Conservation (phyloP, 2,797 vertebrate genomes). For the Natrix natrix region DNA sequence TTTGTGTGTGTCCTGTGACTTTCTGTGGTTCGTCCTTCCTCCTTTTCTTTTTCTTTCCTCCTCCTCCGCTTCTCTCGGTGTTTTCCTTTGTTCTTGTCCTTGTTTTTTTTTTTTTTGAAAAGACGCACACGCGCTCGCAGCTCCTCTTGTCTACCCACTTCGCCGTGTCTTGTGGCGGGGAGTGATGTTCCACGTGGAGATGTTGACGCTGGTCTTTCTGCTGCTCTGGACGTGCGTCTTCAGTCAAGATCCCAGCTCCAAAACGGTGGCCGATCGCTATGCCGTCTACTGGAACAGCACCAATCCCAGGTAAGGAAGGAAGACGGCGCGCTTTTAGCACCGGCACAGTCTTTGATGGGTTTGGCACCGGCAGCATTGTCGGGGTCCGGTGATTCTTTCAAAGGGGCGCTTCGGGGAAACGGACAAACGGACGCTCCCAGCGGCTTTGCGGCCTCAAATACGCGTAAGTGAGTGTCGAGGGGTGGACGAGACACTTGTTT, state of each 20-base stretch:
- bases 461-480: not conserved
- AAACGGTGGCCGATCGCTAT: conserved; percentile 96
- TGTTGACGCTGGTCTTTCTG: conserved; percentile 89
- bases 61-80: conserved; percentile 25
- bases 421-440: not conserved
- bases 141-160: conserved; percentile 10
- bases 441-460: not conserved
- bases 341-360: not conserved
- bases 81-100: conserved; percentile 48
- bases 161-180: conserved; percentile 50
- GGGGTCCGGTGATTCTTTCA: not conserved
- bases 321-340: not conserved
- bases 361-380: not conserved
- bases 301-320: conserved; percentile 89
- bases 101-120: conserved; percentile 34
- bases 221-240: conserved; percentile 92
- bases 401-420: not conserved
- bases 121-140: not conserved
- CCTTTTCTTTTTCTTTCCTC: too few species aligned
- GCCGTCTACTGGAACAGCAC: conserved; percentile 98
- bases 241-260: conserved; percentile 94
- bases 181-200: conserved; percentile 96
- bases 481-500: not conserved
- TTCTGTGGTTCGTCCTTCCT: not conserved
- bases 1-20: conserved; percentile 24